These are phyloP conservation scores for Siniperca scherzeri DNA, from an alignment of 2,797 vertebrate species.

Conservation along the genomic window DNA sequence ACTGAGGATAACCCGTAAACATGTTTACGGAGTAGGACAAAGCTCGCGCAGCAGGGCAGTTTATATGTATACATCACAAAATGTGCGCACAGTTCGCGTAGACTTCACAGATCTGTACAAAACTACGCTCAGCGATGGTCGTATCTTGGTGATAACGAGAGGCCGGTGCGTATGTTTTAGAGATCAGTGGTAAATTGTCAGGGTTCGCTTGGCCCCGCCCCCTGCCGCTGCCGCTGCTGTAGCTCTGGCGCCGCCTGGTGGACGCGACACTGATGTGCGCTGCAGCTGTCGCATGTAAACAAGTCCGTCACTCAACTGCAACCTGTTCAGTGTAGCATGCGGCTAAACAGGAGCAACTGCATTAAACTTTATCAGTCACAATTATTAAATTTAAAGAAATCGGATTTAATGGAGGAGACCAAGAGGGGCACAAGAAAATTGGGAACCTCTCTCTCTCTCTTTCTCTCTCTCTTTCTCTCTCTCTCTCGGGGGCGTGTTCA, in stretches of 20 bases:
- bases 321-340: background rate
- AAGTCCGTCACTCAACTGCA: background rate
- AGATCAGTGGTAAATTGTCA: conserved; percentile 19
- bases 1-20: conserved; percentile 17
- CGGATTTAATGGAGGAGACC: too few species aligned
- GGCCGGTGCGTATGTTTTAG: conserved; percentile 4
- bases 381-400: background rate
- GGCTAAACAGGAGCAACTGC: background rate
- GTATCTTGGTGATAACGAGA: rapidly evolving
- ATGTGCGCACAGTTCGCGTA: background rate
- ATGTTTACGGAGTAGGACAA: conserved; percentile 10
- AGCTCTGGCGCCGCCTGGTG: conserved; percentile 39
- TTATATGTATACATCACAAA: background rate
- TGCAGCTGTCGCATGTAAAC: conserved; percentile 35
- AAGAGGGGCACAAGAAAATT: background rate
- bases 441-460: background rate
- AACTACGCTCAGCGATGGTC: rapidly evolving
- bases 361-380: background rate
- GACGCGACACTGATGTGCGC: background rate
- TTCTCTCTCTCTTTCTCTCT: background rate
- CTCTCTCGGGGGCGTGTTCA: conserved; percentile 44
- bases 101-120: background rate
- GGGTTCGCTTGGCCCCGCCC: background rate
- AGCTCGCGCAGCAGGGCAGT: background rate
- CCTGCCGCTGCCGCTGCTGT: rapidly evolving